Evolutionary conservation across 2,888 invertebrate genomes (phyloP).

Genomic region (Polyommatus iphigenia): DNA sequence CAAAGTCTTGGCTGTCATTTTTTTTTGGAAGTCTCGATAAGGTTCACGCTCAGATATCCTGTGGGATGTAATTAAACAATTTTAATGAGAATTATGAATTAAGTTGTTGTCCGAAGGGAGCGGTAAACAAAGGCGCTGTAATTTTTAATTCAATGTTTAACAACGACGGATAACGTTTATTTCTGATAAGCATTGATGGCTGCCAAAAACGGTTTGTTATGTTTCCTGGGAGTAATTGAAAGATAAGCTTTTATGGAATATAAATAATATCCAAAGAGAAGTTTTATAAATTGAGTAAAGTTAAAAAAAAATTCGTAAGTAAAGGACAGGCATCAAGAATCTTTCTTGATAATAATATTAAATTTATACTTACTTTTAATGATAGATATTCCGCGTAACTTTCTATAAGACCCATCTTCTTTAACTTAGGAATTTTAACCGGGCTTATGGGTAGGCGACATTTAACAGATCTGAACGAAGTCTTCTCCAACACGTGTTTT

Average conservation of each 20-base stretch:
- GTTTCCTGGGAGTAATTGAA: not conserved
- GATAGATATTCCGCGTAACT: no score
- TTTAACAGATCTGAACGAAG: not conserved
- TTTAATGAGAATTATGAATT: slow-evolving; percentile 70
- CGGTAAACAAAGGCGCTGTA: slow-evolving; percentile 41
- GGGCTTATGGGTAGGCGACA: no score
- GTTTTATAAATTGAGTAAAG: not conserved
- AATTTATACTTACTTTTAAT: no score
- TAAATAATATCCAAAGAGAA: not conserved
- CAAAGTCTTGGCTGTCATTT: slow-evolving; percentile 50
- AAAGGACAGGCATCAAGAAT: no score
- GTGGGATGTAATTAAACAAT: slow-evolving; percentile 68
- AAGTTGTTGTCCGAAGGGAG: slow-evolving; percentile 57
- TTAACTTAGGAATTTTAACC: no score
- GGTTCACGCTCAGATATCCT: slow-evolving; percentile 59
- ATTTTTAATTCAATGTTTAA: slow-evolving; percentile 35
- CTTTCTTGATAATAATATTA: no score
- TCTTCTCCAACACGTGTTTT: not conserved
- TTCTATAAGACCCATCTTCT: no score
- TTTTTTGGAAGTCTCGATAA: slow-evolving; percentile 60
- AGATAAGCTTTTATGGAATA: not conserved
- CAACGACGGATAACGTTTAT: slow-evolving; percentile 18
- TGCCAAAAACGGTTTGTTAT: slow-evolving; percentile 16
- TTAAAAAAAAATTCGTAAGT: not conserved
- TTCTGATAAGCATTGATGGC: slow-evolving; percentile 23